Base-by-base conservation (phyloP, 2,888 invertebrate genomes). In the Orthosia gracilis region DNA sequence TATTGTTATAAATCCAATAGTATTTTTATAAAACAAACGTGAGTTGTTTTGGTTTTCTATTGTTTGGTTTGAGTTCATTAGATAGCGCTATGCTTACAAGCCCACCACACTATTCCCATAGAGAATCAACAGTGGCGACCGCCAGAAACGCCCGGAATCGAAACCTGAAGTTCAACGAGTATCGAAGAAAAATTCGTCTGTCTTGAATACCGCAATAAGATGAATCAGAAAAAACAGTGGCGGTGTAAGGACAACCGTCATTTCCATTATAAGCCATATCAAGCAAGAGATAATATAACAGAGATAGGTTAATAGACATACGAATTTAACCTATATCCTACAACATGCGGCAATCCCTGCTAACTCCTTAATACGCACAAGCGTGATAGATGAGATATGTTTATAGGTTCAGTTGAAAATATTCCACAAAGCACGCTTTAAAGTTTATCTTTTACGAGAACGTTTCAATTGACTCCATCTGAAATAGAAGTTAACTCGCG, bases 401-500 rank as follows among this genome's bases (percentile, higher is more conserved):
- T 77, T 54, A 45, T 18, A 45, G 13, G 9, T 64, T 54, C 54
- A 54, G 23, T 26, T 12, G 26, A 47, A 73, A 76, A 80, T 80
- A 64, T 80, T 76, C 74, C 74, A 62, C 40, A 62, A 54, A 50
- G 17, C 17, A 50, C 58, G 64, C 58, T 73, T 49, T 68, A 65
- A 58, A 62, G 52, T 73, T 69, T 73, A 65, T 79, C n/a, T 63
- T 68, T 78, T 79, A 72, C 52, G 64, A 83, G 73, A 83, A 65
- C 55, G 59, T 80, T 67, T 70, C 69, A 69, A 81, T 76, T 67
- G 84, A 84, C 62, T 74, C 26, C 17, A 23, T 61, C 63, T 70
- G 59, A 66, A 76, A 82, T 82, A 77, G 71, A 79, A 74, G 69
- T 69, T 80, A 77, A 58, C 65, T 61, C 47, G 69, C 69, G 65